These are phyloP conservation scores for Scartelaos histophorus DNA, from an alignment of 2,113 vertebrate species.

Conservation along the genomic window DNA sequence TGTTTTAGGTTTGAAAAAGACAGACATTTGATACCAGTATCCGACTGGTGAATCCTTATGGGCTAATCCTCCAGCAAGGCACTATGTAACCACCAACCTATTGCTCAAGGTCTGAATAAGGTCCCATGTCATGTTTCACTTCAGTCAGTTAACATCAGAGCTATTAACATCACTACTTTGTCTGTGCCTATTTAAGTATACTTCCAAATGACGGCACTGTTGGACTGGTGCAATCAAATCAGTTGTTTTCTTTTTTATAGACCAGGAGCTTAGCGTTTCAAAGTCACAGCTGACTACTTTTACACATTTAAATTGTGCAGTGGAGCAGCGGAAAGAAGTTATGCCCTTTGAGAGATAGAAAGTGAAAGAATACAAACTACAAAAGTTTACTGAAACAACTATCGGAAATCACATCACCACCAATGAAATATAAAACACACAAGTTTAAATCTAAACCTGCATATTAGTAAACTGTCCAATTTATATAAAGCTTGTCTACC, in stretches of 20 bases:
- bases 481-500: too few species aligned
- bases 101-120: neutral
- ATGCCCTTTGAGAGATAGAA: neutral
- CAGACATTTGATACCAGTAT: too few species aligned
- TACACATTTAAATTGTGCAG: constrained; percentile 10
- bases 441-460: too few species aligned
- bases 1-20: too few species aligned
- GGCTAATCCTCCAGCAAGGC: neutral
- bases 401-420: neutral
- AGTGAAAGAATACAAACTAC: too few species aligned
- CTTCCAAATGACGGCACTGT: neutral
- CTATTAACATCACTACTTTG: neutral
- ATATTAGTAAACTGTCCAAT: too few species aligned
- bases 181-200: neutral
- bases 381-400: neutral
- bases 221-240: neutral
- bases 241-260: neutral
- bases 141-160: too few species aligned
- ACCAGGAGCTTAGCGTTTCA: neutral
- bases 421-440: too few species aligned
- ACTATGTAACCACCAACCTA: neutral
- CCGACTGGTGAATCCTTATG: neutral
- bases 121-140: neutral
- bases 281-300: neutral
- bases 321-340: neutral